These are phyloP conservation scores for Otus scops DNA, from an alignment of 2,797 vertebrate species.

Conservation along the genomic window DNA sequence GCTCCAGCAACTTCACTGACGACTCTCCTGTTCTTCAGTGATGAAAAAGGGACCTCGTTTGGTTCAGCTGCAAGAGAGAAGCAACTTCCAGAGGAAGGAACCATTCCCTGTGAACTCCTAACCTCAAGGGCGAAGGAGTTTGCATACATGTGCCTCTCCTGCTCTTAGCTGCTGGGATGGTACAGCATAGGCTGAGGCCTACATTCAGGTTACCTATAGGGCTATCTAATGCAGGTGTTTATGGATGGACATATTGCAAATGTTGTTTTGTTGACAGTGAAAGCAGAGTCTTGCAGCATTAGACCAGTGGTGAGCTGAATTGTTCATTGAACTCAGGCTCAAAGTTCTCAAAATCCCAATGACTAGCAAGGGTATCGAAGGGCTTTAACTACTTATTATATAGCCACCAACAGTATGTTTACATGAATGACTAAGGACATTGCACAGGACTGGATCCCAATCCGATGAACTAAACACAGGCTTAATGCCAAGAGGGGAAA, in stretches of 20 bases:
- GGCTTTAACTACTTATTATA: neutral
- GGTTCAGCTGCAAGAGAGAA: neutral
- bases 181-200: neutral
- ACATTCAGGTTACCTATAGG: accelerated
- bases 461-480: neutral
- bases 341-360: neutral
- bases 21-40: neutral
- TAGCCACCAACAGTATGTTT: neutral
- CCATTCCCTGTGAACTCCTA: neutral
- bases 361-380: neutral
- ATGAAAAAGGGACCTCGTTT: neutral
- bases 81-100: neutral
- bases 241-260: neutral
- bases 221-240: neutral
- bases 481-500: neutral
- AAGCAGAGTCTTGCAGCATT: neutral
- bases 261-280: neutral
- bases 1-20: neutral
- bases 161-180: neutral
- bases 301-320: neutral
- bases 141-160: neutral
- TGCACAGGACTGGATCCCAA: neutral
- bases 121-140: neutral
- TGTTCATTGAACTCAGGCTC: neutral
- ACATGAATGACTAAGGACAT: neutral